Conservation (phyloP, 2,888 invertebrate genomes). For the Ophraella communa region DNA sequence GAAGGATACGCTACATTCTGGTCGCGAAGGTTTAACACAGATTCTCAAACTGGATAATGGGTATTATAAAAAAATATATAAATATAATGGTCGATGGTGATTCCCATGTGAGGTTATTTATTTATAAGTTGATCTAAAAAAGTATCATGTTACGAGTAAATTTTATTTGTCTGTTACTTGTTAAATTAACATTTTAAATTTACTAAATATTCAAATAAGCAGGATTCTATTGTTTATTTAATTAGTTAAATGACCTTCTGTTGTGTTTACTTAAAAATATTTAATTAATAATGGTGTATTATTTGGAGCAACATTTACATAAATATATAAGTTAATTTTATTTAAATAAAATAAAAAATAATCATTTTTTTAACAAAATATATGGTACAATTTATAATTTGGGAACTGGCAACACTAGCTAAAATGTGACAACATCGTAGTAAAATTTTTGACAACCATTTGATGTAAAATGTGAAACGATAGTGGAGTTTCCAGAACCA, state of each 20-base stretch:
- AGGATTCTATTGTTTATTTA: not conserved
- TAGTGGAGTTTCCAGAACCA: too few species aligned
- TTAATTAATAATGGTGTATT: not conserved
- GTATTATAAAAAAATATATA: conserved; percentile 16
- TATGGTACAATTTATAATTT: too few species aligned
- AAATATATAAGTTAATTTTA: not conserved
- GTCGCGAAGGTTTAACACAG: conserved; percentile 24
- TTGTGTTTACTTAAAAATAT: not conserved
- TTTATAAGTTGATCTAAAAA: too few species aligned
- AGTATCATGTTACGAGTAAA: not conserved
- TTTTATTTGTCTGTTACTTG: not conserved
- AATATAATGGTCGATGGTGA: conserved; percentile 12
- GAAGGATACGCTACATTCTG: conserved; percentile 43
- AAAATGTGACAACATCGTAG: too few species aligned
- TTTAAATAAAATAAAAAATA: not conserved
- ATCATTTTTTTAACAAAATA: too few species aligned
- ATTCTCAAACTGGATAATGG: conserved; percentile 17
- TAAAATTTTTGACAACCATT: too few species aligned
- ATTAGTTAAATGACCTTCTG: not conserved
- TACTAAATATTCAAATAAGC: not conserved
- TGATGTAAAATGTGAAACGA: too few species aligned
- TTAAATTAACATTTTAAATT: not conserved
- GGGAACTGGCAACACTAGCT: too few species aligned
- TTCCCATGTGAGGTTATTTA: too few species aligned
- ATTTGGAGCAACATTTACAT: not conserved